phyloP scores from a whole-genome alignment of 1,140 invertebrate genomes.

The Matsumurasca onukii region DNA sequence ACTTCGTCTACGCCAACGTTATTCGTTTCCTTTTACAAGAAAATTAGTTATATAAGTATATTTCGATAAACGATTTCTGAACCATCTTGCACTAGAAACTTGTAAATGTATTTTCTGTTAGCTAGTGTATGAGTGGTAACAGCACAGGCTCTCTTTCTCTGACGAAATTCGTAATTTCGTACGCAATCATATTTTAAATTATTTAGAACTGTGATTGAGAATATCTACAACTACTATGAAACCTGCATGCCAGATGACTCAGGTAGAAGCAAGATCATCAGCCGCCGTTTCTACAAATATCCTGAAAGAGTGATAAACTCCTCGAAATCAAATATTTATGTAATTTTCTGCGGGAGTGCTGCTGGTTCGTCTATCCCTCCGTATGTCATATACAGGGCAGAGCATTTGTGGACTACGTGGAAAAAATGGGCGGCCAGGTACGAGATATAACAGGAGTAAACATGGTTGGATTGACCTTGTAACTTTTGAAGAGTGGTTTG shows the following conservation, averaged over 20 bases:
- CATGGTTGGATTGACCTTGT: conserved; percentile 45
- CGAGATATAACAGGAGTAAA: conserved; percentile 42
- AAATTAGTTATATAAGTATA: no score
- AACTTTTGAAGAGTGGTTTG: conserved; percentile 43
- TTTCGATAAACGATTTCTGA: no score
- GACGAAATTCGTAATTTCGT: no score
- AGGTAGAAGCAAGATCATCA: neutral
- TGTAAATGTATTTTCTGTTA: no score
- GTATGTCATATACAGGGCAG: conserved; percentile 48
- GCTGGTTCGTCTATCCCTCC: conserved; percentile 40
- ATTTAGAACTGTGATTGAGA: no score
- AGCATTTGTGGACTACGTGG: conserved; percentile 47
- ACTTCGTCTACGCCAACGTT: no score
- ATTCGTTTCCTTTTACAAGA: no score
- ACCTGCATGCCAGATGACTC: neutral
- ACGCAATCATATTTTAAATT: no score
- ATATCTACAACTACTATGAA: neutral
- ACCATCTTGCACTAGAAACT: no score
- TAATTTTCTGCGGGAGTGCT: conserved; percentile 39
- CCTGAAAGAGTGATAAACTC: neutral
- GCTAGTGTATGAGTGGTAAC: no score
- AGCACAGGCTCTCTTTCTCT: no score
- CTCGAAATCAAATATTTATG: conserved; percentile 16
- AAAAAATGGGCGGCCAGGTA: conserved; percentile 43
- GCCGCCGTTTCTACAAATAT: neutral